These are phyloP conservation scores for Haemorhous mexicanus DNA, from an alignment of 2,113 vertebrate species.

Conservation along the genomic window DNA sequence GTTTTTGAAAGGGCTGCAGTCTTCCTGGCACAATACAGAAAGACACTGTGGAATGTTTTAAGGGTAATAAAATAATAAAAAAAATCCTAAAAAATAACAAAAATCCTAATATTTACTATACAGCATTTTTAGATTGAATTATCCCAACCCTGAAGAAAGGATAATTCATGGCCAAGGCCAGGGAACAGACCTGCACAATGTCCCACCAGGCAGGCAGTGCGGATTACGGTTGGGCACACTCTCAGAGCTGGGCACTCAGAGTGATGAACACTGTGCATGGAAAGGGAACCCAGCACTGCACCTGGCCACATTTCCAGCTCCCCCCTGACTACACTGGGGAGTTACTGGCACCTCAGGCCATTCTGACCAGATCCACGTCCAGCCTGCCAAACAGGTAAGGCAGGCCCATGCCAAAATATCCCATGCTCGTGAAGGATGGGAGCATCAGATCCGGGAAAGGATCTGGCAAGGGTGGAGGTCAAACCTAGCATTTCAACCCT, in stretches of 20 bases:
- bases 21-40: not conserved
- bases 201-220: not conserved
- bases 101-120: not conserved
- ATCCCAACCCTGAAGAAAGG: not conserved
- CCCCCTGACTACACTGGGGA: no score
- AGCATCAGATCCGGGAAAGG: not conserved
- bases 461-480: not conserved
- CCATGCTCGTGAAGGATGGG: fast-evolving
- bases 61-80: not conserved
- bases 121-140: not conserved
- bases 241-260: not conserved
- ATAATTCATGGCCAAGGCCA: not conserved
- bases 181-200: not conserved
- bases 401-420: not conserved
- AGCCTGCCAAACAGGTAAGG: not conserved
- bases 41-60: not conserved
- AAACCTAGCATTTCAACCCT: not conserved
- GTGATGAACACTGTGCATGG: no score
- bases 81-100: no score
- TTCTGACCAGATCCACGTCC: fast-evolving
- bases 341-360: not conserved
- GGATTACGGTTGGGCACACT: not conserved
- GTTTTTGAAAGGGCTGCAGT: not conserved
- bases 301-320: not conserved
- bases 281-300: not conserved